These are phyloP conservation scores for Dolichoris vasculosae DNA, from an alignment of 1,140 invertebrate genomes.

Conservation along the genomic window DNA sequence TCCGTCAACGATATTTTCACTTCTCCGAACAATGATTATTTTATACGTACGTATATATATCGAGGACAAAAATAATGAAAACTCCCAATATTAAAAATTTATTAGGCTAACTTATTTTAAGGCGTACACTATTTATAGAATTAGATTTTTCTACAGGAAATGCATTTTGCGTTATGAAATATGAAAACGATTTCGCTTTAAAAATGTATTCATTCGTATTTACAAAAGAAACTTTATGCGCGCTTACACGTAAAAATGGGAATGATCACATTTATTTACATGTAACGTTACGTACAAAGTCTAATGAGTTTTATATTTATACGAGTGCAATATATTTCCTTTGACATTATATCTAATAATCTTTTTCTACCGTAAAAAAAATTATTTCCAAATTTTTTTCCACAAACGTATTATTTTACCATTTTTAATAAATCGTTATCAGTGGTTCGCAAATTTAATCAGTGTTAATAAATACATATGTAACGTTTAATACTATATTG, in stretches of 20 bases:
- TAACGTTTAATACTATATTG: neutral
- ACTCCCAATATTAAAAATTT: neutral
- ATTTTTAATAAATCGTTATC: neutral
- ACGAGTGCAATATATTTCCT: neutral
- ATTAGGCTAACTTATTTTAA: neutral
- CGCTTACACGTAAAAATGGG: neutral
- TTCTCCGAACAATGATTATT: neutral
- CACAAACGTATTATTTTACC: neutral
- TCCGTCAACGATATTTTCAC: too few species aligned
- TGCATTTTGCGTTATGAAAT: neutral
- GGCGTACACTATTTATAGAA: neutral
- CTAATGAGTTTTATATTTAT: neutral
- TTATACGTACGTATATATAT: neutral
- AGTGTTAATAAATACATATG: neutral
- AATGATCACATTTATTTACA: neutral
- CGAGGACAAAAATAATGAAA: neutral
- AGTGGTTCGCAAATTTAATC: neutral
- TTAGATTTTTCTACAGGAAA: neutral
- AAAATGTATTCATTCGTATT: neutral
- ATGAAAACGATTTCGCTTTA: neutral
- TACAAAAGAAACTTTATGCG: neutral
- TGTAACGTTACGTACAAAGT: neutral
- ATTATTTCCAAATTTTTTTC: neutral
- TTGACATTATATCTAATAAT: neutral
- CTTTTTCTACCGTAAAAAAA: neutral